phyloP scores from a whole-genome alignment of 2,888 invertebrate species.

The Coenonympha arcania region DNA sequence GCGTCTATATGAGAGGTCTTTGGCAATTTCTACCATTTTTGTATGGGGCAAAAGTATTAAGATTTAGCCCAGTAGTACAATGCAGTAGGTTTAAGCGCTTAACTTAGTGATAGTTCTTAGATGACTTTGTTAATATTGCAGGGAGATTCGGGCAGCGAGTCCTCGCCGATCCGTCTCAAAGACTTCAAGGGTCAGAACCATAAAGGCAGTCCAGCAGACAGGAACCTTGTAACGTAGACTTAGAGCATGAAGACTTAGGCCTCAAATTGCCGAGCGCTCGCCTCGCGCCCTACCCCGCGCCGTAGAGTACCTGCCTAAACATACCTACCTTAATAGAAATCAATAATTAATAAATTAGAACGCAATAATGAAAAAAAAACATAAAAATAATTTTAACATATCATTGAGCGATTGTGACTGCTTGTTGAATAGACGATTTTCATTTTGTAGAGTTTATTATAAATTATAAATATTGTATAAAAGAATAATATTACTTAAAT shows the following conservation, averaged over 20 bases:
- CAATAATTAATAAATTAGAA: slow-evolving; percentile 49
- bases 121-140: slow-evolving; percentile 38
- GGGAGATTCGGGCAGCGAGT: slow-evolving; percentile 80
- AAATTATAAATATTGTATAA: slow-evolving; percentile 68
- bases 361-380: slow-evolving; percentile 58
- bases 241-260: slow-evolving; percentile 34
- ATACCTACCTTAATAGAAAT: slow-evolving; percentile 26
- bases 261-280: slow-evolving; percentile 18
- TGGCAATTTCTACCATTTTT: too few species aligned
- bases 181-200: slow-evolving; percentile 69
- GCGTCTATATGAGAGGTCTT: too few species aligned
- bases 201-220: slow-evolving; percentile 52
- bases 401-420: slow-evolving; percentile 76
- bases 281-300: slow-evolving; percentile 23
- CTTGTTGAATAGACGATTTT: slow-evolving; percentile 68
- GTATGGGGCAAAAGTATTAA: too few species aligned
- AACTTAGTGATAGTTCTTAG: too few species aligned
- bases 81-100: too few species aligned
- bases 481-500: slow-evolving; percentile 57
- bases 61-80: too few species aligned
- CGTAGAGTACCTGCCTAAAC: slow-evolving; percentile 24
- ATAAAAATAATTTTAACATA: slow-evolving; percentile 71
- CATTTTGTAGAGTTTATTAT: slow-evolving; percentile 60
- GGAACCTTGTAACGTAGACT: slow-evolving; percentile 61
- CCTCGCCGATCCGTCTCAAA: slow-evolving; percentile 74